Conservation (phyloP, 2,113 vertebrate species). For the Seriola dumerili region DNA sequence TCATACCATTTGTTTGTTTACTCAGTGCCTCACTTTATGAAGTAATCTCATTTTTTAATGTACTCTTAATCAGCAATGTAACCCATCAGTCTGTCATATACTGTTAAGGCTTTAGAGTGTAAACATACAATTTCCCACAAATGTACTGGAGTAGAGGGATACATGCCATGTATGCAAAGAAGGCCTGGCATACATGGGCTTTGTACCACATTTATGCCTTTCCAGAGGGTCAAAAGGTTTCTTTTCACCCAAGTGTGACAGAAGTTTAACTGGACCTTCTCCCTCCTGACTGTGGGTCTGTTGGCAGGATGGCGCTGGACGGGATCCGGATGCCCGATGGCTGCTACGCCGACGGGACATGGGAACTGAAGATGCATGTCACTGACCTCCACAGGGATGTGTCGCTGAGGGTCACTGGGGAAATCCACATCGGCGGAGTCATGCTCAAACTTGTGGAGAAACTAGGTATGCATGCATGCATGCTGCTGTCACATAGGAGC, state of each 20-base stretch:
- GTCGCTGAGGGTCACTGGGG: slow-evolving; percentile 94
- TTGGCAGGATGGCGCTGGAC: slow-evolving; percentile 93
- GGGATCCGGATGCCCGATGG: slow-evolving; percentile 99
- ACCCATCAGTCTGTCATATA: neutral
- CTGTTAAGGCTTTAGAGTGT: neutral
- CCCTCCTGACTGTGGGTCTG: slow-evolving; percentile 15
- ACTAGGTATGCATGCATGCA: slow-evolving; percentile 87
- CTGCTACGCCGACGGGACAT: slow-evolving; percentile 98
- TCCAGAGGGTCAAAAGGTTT: slow-evolving; percentile 5
- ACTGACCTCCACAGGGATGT: slow-evolving; percentile 96
- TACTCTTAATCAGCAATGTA: neutral
- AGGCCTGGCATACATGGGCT: neutral
- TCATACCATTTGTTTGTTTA: neutral
- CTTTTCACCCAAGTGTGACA: slow-evolving; percentile 9
- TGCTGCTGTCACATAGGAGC: neutral
- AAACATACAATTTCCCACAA: neutral
- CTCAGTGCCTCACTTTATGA: neutral
- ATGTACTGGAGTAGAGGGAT: neutral
- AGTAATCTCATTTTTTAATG: neutral
- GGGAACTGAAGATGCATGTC: slow-evolving; percentile 97
- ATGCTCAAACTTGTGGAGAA: slow-evolving; percentile 99
- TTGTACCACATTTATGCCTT: neutral
- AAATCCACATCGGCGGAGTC: slow-evolving; percentile 98
- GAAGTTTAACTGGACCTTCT: neutral
- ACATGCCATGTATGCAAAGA: neutral